Conservation (phyloP, 30 jellyfish, hydroid and myxozoan genomes). For the Aurelia aurita complex sp. Pacific region DNA sequence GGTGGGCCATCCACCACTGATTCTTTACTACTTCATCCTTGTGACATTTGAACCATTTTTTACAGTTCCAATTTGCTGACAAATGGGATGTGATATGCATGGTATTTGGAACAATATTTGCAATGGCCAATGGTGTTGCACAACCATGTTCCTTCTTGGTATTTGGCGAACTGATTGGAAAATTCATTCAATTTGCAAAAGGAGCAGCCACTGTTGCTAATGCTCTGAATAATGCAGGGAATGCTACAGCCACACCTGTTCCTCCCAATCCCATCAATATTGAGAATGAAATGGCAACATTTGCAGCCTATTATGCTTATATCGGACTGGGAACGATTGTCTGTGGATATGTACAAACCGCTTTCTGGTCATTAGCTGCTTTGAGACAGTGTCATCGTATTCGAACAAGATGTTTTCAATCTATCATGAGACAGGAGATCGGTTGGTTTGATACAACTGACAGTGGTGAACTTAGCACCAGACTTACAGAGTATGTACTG, state of each 20-base stretch:
- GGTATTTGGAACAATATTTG: constrained; percentile 78
- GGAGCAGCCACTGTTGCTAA: neutral
- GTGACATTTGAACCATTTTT: neutral
- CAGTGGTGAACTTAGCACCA: constrained; percentile 83
- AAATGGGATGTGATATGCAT: constrained; percentile 64
- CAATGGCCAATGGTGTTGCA: constrained; percentile 76
- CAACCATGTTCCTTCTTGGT: constrained; percentile 75
- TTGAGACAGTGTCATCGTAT: constrained; percentile 81
- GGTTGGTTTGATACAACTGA: constrained; percentile 97
- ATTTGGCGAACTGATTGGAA: constrained; percentile 78
- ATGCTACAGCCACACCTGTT: neutral
- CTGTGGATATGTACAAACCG: constrained; percentile 84
- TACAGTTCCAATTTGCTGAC: constrained; percentile 83
- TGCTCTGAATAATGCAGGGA: neutral
- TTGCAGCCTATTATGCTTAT: constrained; percentile 65
- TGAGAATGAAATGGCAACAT: constrained; percentile 71
- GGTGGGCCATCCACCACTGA: too few relatives aligned
- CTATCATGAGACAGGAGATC: constrained; percentile 87
- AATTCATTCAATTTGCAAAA: constrained; percentile 42
- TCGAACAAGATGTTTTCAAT: constrained; percentile 60
- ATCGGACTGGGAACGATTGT: constrained; percentile 77
- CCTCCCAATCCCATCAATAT: constrained; percentile 25
- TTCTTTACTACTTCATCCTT: too few relatives aligned
- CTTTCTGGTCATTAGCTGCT: constrained; percentile 88
- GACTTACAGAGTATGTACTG: constrained; percentile 87